These are phyloP conservation scores for Agrilus cyanescens DNA, from an alignment of 2,888 invertebrate genomes.

Conservation along the genomic window DNA sequence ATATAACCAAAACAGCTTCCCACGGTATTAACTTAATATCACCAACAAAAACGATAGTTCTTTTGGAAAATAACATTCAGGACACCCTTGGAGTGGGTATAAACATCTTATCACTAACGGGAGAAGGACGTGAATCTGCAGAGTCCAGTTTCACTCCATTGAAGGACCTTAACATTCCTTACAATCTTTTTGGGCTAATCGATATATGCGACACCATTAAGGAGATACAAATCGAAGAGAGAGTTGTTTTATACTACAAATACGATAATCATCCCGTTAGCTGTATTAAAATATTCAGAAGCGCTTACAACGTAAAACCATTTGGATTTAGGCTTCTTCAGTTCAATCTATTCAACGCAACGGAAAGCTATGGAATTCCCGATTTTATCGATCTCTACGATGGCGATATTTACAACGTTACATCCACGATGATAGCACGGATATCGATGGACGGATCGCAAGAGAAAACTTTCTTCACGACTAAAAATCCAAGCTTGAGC, in stretches of 20 bases:
- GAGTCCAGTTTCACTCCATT: constrained; percentile 83
- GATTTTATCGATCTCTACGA: constrained; percentile 83
- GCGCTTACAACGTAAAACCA: constrained; percentile 71
- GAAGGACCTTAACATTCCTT: constrained; percentile 70
- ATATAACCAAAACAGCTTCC: constrained; percentile 72
- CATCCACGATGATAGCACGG: constrained; percentile 57
- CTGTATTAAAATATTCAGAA: constrained; percentile 93
- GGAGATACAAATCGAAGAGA: constrained; percentile 77
- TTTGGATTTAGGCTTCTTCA: constrained; percentile 84
- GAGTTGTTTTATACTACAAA: constrained; percentile 88
- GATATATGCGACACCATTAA: constrained; percentile 95
- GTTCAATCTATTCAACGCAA: constrained; percentile 84
- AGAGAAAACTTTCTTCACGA: constrained; percentile 65
- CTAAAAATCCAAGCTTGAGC: constrained; percentile 69
- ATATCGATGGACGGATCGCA: constrained; percentile 59
- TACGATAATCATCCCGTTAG: constrained; percentile 94
- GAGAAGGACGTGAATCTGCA: constrained; percentile 79
- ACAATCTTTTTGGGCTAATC: constrained; percentile 84
- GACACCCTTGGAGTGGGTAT: constrained; percentile 84
- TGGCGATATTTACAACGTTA: constrained; percentile 83
- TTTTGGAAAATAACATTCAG: constrained; percentile 62
- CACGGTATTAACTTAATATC: constrained; percentile 89
- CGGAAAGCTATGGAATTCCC: constrained; percentile 64
- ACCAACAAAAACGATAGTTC: constrained; percentile 68
- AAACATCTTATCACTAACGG: constrained; percentile 80